Base-by-base conservation (phyloP, 2,888 invertebrate species). In the Parnassius glacialis region DNA sequence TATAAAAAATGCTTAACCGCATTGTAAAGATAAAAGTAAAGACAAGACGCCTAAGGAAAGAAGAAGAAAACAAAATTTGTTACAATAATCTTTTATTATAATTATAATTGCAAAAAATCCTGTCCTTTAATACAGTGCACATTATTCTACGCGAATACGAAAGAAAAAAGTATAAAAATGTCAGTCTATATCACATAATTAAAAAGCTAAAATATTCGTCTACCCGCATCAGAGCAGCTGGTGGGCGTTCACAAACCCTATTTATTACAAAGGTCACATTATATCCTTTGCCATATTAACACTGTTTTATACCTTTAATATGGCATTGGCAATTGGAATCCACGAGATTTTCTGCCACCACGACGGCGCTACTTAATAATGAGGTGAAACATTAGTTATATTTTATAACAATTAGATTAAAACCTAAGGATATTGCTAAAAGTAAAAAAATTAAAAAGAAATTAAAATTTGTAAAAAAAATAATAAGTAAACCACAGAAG, bases 131-230 rank as follows among this genome's bases (percentile, higher is more conserved):
- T 74, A 74, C 70, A 73, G 66, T 62, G 52, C 65, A 54, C 57
- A 43, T 52, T 57, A 62, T 45, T 54, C 56, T 67, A 64, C 51
- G 44, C 53, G 53, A 60, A 63, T 68, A 72, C 68, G 54, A 53
- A 50, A 57, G n/a, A n/a, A 67, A 72, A 71, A 72, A 68, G 65
- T 72, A 73, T 65, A 75, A 72, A 70, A 73, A 75, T 74, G 72
- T 79, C 81, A 79, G 81, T 71, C 74, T 56, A 68, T 70, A 72
- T 73, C 68, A 73, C 71, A 73, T 69, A 72, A 63, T 65, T 65
- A 64, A 65, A 67, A 67, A 65, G 57, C 59, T 56, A 66, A 60
- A 64, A 52, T 54, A 44, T 61, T 43, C 54, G 57, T 10, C 50
- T 47, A 61, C 50, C 34, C 43, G 25, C 55, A 13, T 3, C 12